Base-by-base conservation (phyloP, 1,140 invertebrate genomes). In the Palaemon carinicauda region DNA sequence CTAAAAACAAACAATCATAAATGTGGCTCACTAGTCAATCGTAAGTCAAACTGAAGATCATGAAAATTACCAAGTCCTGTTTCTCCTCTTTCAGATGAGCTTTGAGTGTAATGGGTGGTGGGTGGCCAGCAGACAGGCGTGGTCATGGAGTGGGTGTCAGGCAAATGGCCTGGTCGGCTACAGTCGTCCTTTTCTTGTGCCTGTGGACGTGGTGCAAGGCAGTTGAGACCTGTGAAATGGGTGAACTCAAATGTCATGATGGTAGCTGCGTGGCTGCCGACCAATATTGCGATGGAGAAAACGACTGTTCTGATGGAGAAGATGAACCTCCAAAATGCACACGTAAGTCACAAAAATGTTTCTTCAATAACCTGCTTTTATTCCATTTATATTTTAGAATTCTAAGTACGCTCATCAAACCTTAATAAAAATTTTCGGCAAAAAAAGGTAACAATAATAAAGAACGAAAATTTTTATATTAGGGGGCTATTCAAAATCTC, bases 261-360 rank as follows among this genome's bases (percentile, higher is more conserved):
- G 77, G 77, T 7, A 86, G 56, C 75, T 86, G 83, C n/a, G 83
- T 86, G 17, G 60, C 83, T 27, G 83, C 75, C 50, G 83, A 86
- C 83, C 83, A 80, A 65, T 86, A 80, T 77, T 86, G 83, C 77
- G 83, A 86, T 60, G 83, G 83, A 1, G 83, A 86, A 51, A 41
- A 50, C 1, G 77, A 86, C 83, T 86, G 83, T 41, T 17, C 83
- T 3, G 41, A 41, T 27, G 52, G 14, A 19, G 83, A 86, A 51
- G 83, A 86, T 29, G 83, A 86, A 29, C 83, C 83, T 2, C 27
- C 56, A 21, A 75, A 86, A 50, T 86, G 83, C 50, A 73, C 83
- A 17, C 83, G 83, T 86, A 65, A 80, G 83, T 86, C 79, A 27
- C 0, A 0, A 52, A 7, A 10, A 1, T 19, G 3, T 77, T 50